Conservation (phyloP, 1,140 invertebrate species). For the Philaenus spumarius region DNA sequence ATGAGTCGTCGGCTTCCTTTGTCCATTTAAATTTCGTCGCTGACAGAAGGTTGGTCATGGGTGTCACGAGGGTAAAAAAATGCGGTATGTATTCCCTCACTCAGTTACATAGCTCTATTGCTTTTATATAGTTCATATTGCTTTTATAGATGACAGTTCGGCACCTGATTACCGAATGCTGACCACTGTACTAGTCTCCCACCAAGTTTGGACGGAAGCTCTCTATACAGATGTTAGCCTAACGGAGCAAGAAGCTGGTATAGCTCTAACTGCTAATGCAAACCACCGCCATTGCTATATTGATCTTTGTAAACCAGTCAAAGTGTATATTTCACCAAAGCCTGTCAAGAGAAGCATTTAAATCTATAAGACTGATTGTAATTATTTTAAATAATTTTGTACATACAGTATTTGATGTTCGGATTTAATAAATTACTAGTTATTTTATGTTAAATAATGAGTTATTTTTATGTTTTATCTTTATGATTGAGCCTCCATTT, state of each 20-base stretch:
- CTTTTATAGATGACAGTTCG: background rate
- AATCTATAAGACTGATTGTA: constrained; percentile 27
- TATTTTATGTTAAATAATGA: no score
- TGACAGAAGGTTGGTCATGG: no score
- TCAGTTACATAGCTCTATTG: no score
- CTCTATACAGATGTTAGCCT: constrained; percentile 83
- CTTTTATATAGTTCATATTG: no score
- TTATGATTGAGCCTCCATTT: no score
- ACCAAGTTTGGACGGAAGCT: constrained; percentile 84
- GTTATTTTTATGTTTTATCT: no score
- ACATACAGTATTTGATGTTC: background rate
- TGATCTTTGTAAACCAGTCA: constrained; percentile 82
- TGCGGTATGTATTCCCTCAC: no score
- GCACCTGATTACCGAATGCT: constrained; percentile 61
- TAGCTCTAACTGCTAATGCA: constrained; percentile 40
- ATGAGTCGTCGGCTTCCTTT: no score
- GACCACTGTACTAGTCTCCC: constrained; percentile 81
- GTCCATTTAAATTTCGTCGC: no score
- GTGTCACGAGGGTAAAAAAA: no score
- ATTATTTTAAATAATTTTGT: background rate
- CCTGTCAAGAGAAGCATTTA: constrained; percentile 77
- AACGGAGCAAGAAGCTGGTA: constrained; percentile 51
- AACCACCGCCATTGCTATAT: constrained; percentile 58
- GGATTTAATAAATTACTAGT: no score
- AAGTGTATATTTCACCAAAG: constrained; percentile 83